Evolutionary conservation across 2,888 invertebrate species (phyloP).

Genomic region (Teleiodes luculella): DNA sequence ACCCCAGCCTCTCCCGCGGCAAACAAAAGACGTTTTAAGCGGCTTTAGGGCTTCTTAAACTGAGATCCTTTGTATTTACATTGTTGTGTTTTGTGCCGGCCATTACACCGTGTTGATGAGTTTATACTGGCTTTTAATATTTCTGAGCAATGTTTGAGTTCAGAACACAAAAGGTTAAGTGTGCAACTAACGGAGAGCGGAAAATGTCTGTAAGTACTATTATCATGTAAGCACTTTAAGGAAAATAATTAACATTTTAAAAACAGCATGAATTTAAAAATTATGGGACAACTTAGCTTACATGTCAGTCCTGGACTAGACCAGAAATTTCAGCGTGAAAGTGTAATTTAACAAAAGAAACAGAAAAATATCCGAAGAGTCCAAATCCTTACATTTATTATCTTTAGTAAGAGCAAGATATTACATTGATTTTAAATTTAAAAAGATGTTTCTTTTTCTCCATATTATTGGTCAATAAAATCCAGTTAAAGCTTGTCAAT

Average conservation of each 20-base stretch:
- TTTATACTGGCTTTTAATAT: slow-evolving; percentile 26
- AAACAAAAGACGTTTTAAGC: slow-evolving; percentile 62
- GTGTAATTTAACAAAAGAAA: no score
- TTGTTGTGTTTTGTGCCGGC: slow-evolving; percentile 42
- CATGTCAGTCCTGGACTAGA: no score
- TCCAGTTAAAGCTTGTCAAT: no score
- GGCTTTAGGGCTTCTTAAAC: slow-evolving; percentile 47
- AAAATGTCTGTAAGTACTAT: neutral
- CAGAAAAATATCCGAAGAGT: no score
- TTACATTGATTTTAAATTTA: no score
- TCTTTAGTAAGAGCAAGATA: no score
- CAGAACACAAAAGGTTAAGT: neutral
- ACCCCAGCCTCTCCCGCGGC: slow-evolving; percentile 45
- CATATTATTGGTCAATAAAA: no score
- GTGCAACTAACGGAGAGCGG: neutral
- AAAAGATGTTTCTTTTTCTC: no score
- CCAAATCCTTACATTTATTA: neutral
- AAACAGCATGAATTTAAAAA: no score
- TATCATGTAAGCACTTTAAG: neutral
- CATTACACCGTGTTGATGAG: slow-evolving; percentile 54
- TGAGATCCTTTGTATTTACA: slow-evolving; percentile 52
- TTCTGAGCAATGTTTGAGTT: slow-evolving; percentile 6
- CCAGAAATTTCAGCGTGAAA: no score
- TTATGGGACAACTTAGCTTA: no score
- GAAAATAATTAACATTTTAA: no score